A percentile compares a stretch with the other conserved stretches of the same genome.
These are phyloP conservation scores for Pomatostomus ruficeps DNA, from an alignment of 2,113 vertebrate genomes.

Conservation along the genomic window DNA sequence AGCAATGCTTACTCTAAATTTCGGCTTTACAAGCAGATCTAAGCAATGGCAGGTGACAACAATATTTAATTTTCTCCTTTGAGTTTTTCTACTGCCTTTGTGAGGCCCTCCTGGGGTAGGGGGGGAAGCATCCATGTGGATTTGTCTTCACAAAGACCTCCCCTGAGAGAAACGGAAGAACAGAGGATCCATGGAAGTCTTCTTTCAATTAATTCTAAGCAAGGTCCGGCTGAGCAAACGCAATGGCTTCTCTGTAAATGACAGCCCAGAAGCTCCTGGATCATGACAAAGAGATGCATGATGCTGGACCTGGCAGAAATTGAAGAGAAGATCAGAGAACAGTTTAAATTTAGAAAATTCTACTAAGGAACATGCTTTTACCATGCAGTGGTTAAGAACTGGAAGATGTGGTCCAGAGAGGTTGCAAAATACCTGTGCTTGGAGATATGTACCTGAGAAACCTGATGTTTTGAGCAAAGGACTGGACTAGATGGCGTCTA, in stretches of 20 bases:
- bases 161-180: neutral
- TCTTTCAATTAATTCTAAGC: slow-evolving; percentile 45
- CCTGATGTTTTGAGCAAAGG: neutral
- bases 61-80: slow-evolving; percentile 77
- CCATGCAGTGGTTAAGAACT: neutral
- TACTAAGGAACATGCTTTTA: neutral
- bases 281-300: slow-evolving; percentile 39
- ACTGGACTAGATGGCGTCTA: neutral
- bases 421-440: neutral
- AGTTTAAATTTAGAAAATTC: neutral
- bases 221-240: slow-evolving; percentile 63
- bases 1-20: slow-evolving; percentile 69
- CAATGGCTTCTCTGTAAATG: slow-evolving; percentile 50
- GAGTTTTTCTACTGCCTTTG: slow-evolving; percentile 67
- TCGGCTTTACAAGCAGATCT: slow-evolving; percentile 67
- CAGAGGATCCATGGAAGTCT: slow-evolving; percentile 60
- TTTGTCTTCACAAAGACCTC: slow-evolving; percentile 61
- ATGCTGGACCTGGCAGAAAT: slow-evolving; percentile 44
- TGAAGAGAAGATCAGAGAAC: slow-evolving; percentile 61
- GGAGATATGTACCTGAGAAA: neutral
- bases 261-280: slow-evolving; percentile 50
- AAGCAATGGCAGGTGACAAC: neutral
- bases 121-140: slow-evolving; percentile 37
- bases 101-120: slow-evolving; percentile 35
- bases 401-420: neutral